Evolutionary conservation across 2,797 vertebrate species (phyloP).

Genomic region (Pipistrellus pipistrellus): DNA sequence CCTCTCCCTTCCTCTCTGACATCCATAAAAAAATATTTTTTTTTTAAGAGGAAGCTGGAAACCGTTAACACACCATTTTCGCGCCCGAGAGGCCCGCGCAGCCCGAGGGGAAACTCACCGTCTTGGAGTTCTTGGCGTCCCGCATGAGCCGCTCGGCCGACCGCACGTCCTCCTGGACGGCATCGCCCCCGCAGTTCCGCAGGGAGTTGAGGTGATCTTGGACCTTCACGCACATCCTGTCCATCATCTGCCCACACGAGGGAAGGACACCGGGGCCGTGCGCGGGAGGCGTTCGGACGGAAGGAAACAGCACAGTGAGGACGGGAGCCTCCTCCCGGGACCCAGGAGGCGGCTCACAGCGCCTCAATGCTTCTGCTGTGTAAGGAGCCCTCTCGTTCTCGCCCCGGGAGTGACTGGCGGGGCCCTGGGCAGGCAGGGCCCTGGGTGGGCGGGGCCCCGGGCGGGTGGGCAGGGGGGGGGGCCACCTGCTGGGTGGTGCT

Average conservation of each 20-base stretch:
- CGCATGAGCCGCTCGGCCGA: conserved; percentile 95
- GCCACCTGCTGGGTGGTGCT: conserved; percentile 97
- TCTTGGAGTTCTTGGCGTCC: conserved; percentile 98
- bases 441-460: no score
- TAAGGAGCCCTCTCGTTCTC: no score
- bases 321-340: no score
- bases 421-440: no score
- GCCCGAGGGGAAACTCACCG: conserved; percentile 88
- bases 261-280: not conserved
- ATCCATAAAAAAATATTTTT: no score
- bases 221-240: conserved; percentile 98
- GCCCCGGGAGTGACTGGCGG: no score
- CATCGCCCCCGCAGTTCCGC: conserved; percentile 93
- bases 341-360: no score
- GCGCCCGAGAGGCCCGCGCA: rapidly evolving
- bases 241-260: conserved; percentile 93
- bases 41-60: not conserved
- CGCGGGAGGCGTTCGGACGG: rapidly evolving
- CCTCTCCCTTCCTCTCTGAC: no score
- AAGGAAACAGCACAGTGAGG: not conserved
- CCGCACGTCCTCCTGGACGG: conserved; percentile 94
- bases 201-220: conserved; percentile 99
- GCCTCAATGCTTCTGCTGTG: no score
- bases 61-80: not conserved
- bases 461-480: no score